Conservation (phyloP, 1,140 invertebrate genomes). For the Ectropis grisescens region DNA sequence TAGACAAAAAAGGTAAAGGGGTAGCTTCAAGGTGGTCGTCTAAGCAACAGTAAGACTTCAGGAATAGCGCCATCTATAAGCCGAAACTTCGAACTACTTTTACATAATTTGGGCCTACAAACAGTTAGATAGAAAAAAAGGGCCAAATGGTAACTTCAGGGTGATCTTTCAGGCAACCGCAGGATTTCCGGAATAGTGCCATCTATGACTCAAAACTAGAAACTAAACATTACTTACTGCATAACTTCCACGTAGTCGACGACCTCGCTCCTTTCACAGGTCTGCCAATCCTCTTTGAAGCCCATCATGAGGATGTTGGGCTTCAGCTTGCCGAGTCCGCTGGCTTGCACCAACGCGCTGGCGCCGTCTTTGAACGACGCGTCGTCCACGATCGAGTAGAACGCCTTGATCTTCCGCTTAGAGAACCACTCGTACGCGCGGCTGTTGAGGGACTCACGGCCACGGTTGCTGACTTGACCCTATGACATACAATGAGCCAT, state of each 20-base stretch:
- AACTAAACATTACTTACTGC: conserved; percentile 94
- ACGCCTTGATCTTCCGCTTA: conserved; percentile 90
- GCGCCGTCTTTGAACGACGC: conserved; percentile 81
- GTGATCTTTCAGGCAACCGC: no score
- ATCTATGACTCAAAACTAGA: no score
- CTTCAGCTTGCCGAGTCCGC: conserved; percentile 89
- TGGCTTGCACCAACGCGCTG: conserved; percentile 75
- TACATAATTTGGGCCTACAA: no score
- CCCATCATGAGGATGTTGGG: conserved; percentile 94
- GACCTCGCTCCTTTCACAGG: conserved; percentile 78
- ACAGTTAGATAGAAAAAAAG: no score
- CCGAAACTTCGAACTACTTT: no score
- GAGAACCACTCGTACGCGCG: conserved; percentile 85
- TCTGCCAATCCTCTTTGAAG: conserved; percentile 92
- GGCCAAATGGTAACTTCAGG: no score
- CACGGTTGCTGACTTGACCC: conserved; percentile 71
- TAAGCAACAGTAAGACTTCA: no score
- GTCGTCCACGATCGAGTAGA: conserved; percentile 89
- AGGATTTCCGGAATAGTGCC: no score
- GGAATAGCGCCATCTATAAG: no score
- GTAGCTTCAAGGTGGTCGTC: no score
- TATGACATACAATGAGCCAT: no score
- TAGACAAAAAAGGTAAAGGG: no score
- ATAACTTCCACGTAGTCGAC: conserved; percentile 92
- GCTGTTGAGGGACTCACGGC: conserved; percentile 58